These are phyloP conservation scores for Temnothorax curvispinosus DNA, from an alignment of 1,140 invertebrate genomes.

Conservation along the genomic window DNA sequence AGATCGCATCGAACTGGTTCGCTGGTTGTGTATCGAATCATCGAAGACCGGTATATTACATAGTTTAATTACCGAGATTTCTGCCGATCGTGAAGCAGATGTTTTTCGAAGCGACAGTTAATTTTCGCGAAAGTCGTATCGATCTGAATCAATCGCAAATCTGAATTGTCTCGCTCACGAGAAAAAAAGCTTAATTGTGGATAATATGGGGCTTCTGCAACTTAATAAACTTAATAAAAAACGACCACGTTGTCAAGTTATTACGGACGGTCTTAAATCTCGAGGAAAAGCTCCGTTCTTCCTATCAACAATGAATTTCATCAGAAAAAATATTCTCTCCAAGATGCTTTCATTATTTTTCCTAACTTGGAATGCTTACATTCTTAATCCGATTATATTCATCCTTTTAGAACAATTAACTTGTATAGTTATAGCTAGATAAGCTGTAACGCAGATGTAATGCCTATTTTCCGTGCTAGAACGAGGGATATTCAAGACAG, in stretches of 20 bases:
- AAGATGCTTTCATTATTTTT: neutral
- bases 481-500: neutral
- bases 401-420: neutral
- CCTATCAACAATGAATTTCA: neutral
- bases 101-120: neutral
- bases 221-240: neutral
- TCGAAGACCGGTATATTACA: conserved; percentile 7
- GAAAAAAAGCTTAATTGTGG: neutral
- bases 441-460: neutral
- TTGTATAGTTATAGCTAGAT: too few species aligned
- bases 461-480: neutral
- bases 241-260: neutral
- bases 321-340: neutral
- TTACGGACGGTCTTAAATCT: neutral
- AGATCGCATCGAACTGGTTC: conserved; percentile 19
- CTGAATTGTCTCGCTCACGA: neutral
- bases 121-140: neutral
- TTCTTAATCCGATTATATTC: neutral
- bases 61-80: conserved; percentile 28
- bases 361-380: neutral
- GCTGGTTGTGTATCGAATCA: neutral
- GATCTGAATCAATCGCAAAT: neutral
- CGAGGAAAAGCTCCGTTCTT: neutral
- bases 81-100: neutral
- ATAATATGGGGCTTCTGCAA: neutral